Evolutionary conservation across 2,888 invertebrate genomes (phyloP).

Genomic region (Phyto melanocephala): DNA sequence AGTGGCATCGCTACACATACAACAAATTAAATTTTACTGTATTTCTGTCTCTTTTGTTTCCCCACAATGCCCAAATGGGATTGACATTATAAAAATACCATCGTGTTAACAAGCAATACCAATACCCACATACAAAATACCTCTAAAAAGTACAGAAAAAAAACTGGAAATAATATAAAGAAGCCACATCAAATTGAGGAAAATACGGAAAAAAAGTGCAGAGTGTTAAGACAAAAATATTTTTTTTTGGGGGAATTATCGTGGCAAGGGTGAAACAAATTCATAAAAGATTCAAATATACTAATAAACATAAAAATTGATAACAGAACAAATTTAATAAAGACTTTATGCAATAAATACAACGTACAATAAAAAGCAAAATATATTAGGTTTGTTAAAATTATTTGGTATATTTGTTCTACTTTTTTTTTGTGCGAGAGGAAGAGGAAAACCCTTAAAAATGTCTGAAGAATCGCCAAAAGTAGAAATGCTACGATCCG

Average conservation of each 20-base stretch:
- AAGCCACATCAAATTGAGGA: slow-evolving; percentile 48
- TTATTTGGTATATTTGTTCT: not conserved
- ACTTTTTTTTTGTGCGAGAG: not conserved
- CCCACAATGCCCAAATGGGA: not conserved
- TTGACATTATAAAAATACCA: slow-evolving; percentile 27
- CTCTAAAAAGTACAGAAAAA: slow-evolving; percentile 37
- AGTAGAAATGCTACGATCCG: slow-evolving; percentile 73
- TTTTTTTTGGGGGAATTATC: slow-evolving; percentile 34
- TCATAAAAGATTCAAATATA: not conserved
- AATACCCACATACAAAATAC: slow-evolving; percentile 52
- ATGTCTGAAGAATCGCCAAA: slow-evolving; percentile 62
- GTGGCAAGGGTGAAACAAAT: slow-evolving; percentile 4
- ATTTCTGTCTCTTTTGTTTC: slow-evolving; percentile 40
- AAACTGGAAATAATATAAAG: slow-evolving; percentile 27
- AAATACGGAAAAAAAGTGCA: slow-evolving; percentile 16
- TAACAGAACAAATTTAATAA: not conserved
- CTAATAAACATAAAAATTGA: not conserved
- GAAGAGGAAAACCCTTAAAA: slow-evolving; percentile 35
- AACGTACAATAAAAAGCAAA: too few species aligned
- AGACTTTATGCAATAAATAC: not conserved
- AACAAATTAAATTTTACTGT: not conserved
- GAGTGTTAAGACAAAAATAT: slow-evolving; percentile 12
- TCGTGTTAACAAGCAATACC: slow-evolving; percentile 33
- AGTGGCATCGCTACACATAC: slow-evolving; percentile 8
- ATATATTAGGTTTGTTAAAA: not conserved